Percentiles rank a stretch among this genome's conserved stretches.
Conservation (phyloP, 2,797 vertebrate genomes). For the Enteromius afrohamiltoni region DNA sequence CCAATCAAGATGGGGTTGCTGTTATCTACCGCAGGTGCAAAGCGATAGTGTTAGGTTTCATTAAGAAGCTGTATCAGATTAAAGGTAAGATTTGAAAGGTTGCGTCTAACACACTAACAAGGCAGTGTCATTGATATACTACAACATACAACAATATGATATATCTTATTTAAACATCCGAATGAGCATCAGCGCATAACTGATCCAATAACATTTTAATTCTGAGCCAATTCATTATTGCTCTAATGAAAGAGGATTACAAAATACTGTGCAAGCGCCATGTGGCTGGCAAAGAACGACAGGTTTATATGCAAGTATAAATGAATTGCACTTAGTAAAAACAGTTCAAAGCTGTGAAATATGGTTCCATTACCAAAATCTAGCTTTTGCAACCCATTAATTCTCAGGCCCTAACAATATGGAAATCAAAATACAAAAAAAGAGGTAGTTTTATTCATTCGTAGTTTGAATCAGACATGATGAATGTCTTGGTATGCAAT, state of each 20-base stretch:
- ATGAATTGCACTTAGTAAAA: neutral
- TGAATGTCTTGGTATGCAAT: no score
- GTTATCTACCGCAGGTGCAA: slow-evolving; percentile 20
- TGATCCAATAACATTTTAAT: slow-evolving; percentile 6
- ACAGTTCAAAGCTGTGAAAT: neutral
- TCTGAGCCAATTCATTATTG: slow-evolving; percentile 13
- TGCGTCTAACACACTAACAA: neutral
- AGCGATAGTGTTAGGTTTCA: slow-evolving; percentile 45
- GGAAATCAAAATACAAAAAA: neutral
- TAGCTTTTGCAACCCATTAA: neutral
- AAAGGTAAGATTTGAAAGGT: neutral
- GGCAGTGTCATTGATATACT: neutral
- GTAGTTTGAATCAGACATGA: neutral
- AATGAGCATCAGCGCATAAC: slow-evolving; percentile 5
- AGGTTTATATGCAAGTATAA: neutral
- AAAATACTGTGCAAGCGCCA: neutral
- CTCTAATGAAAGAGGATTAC: neutral
- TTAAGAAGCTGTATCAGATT: slow-evolving; percentile 42
- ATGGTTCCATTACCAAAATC: neutral
- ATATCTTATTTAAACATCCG: neutral
- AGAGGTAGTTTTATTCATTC: neutral
- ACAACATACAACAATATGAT: neutral
- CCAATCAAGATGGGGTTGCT: neutral
- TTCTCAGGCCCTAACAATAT: neutral
- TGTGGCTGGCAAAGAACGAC: slow-evolving; percentile 16